Percentiles rank a stretch among this genome's conserved stretches.
Conservation (phyloP, 1,140 invertebrate species). For the Centruroides sculpturatus region DNA sequence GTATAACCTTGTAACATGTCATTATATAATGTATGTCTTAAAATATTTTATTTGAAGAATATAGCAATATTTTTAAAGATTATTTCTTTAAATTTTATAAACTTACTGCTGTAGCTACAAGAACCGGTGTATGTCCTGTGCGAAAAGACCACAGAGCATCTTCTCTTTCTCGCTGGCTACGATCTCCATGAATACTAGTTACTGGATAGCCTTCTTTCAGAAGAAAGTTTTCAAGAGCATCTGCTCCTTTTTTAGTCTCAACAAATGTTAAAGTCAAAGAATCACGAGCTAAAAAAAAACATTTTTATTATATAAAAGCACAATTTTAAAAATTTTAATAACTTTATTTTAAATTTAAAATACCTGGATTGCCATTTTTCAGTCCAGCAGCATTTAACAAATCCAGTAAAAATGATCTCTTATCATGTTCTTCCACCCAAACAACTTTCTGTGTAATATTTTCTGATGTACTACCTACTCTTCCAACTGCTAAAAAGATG, state of each 20-base stretch:
- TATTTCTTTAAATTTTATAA: not conserved
- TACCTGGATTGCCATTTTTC: constrained; percentile 17
- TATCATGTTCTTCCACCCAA: constrained; percentile 96
- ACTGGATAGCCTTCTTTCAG: constrained; percentile 81
- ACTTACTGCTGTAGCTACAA: constrained; percentile 89
- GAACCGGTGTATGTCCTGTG: constrained; percentile 76
- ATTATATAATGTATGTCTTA: too few relatives aligned
- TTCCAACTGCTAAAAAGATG: constrained; percentile 96
- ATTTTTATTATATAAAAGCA: too few relatives aligned
- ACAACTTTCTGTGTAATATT: constrained; percentile 98
- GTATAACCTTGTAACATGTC: too few relatives aligned
- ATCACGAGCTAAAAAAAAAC: constrained; percentile 26
- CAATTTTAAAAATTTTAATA: too few relatives aligned
- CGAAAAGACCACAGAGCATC: constrained; percentile 85
- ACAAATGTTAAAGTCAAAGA: constrained; percentile 71
- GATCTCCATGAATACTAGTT: constrained; percentile 97
- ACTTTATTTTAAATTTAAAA: too few relatives aligned
- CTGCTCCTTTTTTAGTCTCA: constrained; percentile 96
- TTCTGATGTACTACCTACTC: constrained; percentile 97
- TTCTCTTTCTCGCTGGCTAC: constrained; percentile 87
- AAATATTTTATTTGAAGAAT: too few relatives aligned
- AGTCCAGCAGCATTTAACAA: constrained; percentile 63
- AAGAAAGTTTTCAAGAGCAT: constrained; percentile 85
- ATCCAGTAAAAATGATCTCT: constrained; percentile 88
- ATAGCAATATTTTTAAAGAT: too few relatives aligned